A percentile compares a stretch with the other conserved stretches of the same genome.
Evolutionary conservation across 2,888 invertebrate genomes (phyloP).

Genomic region (Mesorhabditis belari): DNA sequence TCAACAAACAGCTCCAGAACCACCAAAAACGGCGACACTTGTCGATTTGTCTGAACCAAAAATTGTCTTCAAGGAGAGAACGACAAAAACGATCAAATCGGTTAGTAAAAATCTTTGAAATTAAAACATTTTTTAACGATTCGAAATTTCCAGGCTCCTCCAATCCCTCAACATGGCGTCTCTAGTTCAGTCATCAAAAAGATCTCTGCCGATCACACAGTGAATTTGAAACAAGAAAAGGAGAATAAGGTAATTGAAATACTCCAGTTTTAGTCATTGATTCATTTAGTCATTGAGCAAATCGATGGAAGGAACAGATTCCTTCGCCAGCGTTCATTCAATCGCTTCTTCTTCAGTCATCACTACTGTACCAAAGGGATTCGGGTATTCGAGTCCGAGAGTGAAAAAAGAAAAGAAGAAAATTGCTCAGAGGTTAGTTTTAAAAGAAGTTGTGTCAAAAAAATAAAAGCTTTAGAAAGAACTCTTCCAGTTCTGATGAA

Average conservation of each 20-base stretch:
- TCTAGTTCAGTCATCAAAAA: background rate
- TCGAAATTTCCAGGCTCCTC: background rate
- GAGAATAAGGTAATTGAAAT: background rate
- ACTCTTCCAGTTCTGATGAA: constrained; percentile 11
- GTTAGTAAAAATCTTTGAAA: too few relatives aligned
- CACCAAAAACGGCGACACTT: background rate
- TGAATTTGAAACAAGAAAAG: background rate
- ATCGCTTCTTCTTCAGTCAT: background rate
- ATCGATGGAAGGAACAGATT: constrained; percentile 1
- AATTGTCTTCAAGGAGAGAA: background rate
- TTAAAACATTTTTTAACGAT: too few relatives aligned
- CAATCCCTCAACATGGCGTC: background rate
- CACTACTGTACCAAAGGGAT: background rate
- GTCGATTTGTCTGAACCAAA: background rate
- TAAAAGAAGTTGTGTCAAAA: background rate
- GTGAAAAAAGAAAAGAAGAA: background rate
- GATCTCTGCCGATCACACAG: background rate
- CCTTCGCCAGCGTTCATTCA: background rate
- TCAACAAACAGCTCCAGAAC: background rate
- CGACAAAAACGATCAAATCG: too few relatives aligned
- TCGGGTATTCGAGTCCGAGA: background rate
- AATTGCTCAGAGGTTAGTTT: background rate
- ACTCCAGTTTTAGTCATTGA: background rate
- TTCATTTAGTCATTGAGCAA: background rate
- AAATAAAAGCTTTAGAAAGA: background rate